Base-by-base conservation (phyloP, 2,888 invertebrate genomes). In the Dryocosmus kuriphilus region DNA sequence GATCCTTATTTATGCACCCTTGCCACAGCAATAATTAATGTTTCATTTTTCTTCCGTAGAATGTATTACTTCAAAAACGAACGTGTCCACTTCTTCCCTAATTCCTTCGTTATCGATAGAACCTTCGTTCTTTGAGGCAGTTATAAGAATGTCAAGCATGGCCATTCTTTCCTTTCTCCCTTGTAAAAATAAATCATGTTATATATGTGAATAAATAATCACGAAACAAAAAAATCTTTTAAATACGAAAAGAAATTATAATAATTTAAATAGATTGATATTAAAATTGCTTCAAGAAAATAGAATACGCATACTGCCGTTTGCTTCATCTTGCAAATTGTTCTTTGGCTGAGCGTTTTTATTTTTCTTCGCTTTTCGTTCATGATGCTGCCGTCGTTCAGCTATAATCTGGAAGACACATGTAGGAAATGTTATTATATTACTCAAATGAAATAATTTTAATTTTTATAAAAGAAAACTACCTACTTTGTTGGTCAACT, bases 81-180 rank as follows among this genome's bases (percentile, higher is more conserved):
- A 85, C 11, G 85, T 85, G 75, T 85, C 83, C 7, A 85, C 84
- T 80, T 85, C 85, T 82, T 85, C 85, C n/a, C 82, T 79, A 38
- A 85, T 85, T 55, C 82, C 84, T 22, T 67, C 63, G 76, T 82
- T 79, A 76, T 80, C 82, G 11, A 85, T 82, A 30, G 77, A 73
- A 22, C 82, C 82, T 32, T 81, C 79, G 7, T 38, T 41, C 22
- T 41, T 51, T 11, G 79, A 80, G 24, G 84, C 82, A 16, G 81
- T 77, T 51, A 85, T 81, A 9, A 85, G 76, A 46, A 85, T 77
- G 67, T 85, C 85, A 16, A 85, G 80, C 81, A 85, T 85, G 22
- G 85, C 84, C 62, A 82, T 51, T 80, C 83, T 30, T 55, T 81
- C 78, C 46, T 79, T 82, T 38, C 57, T 65, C 3, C 55, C 80